Conservation (phyloP, 1,140 invertebrate genomes). For the Nymphalis io region DNA sequence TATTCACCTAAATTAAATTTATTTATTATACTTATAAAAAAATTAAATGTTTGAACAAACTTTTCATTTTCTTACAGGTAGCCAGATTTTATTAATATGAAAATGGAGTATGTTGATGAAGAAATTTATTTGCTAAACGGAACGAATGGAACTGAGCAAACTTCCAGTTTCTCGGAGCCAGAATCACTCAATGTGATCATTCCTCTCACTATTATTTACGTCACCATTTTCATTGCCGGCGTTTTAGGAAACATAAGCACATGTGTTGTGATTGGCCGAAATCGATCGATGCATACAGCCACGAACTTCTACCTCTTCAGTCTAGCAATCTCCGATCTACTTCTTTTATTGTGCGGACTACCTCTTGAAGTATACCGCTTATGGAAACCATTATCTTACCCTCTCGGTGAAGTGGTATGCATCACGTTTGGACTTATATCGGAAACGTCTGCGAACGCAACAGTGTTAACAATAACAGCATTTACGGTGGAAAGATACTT, state of each 20-base stretch:
- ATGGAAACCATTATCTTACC: conserved; percentile 89
- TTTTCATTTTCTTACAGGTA: conserved; percentile 50
- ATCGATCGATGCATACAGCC: conserved; percentile 91
- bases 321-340: conserved; percentile 92
- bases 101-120: conserved; percentile 55
- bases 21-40: too few relatives aligned
- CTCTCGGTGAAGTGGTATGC: conserved; percentile 89
- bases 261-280: conserved; percentile 91
- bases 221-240: conserved; percentile 89
- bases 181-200: conserved; percentile 82
- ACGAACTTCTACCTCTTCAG: conserved; percentile 94
- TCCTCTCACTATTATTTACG: conserved; percentile 86
- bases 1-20: too few relatives aligned
- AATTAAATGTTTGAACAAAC: too few relatives aligned
- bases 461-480: conserved; percentile 95
- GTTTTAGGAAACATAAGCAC: conserved; percentile 92
- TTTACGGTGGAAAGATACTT: conserved; percentile 98
- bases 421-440: conserved; percentile 87
- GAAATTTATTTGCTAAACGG: conserved; percentile 52
- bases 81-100: conserved; percentile 34
- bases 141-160: conserved; percentile 51
- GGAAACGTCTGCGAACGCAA: conserved; percentile 94
- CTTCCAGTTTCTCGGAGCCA: conserved; percentile 53
- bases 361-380: conserved; percentile 90
- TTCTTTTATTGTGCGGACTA: conserved; percentile 88